phyloP scores from a whole-genome alignment of 1,140 invertebrate species.

The Drosophila erecta region DNA sequence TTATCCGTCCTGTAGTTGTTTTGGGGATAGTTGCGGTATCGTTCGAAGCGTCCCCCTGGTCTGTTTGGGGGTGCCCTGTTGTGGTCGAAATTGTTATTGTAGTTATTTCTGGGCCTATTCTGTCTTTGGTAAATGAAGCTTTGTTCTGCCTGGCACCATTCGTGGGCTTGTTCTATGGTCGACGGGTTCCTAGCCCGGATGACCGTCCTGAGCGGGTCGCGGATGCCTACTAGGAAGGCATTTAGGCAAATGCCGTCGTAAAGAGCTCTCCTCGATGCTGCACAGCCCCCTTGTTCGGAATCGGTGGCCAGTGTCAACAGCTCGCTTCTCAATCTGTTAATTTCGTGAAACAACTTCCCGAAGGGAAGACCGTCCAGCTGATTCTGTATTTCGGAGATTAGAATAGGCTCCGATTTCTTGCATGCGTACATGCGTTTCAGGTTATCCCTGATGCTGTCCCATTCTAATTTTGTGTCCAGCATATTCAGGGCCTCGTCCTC shows the following conservation, averaged over 20 bases:
- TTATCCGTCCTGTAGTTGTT: not conserved
- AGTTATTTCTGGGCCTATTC: not conserved
- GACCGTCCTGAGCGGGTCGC: not conserved
- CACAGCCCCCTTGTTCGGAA: not conserved
- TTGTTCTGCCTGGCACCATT: no score
- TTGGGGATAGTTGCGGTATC: not conserved
- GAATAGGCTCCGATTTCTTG: not conserved
- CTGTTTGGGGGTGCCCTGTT: not conserved
- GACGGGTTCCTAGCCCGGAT: not conserved
- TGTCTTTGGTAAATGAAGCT: not conserved
- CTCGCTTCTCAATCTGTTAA: not conserved
- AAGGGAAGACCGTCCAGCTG: not conserved
- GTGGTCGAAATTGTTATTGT: no score
- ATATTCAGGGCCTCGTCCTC: slow-evolving; percentile 2
- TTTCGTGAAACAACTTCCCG: not conserved
- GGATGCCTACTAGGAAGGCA: not conserved
- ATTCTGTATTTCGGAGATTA: not conserved
- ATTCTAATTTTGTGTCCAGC: not conserved
- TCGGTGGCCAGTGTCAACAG: not conserved
- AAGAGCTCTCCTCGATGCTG: slow-evolving; percentile 1
- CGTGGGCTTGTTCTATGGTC: not conserved
- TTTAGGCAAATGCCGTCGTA: not conserved
- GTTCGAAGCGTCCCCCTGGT: not conserved
- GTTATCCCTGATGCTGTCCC: not conserved
- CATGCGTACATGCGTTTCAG: slow-evolving; percentile 1